phyloP scores from a whole-genome alignment of 2,888 invertebrate genomes.

The Drosophila maculinotata region DNA sequence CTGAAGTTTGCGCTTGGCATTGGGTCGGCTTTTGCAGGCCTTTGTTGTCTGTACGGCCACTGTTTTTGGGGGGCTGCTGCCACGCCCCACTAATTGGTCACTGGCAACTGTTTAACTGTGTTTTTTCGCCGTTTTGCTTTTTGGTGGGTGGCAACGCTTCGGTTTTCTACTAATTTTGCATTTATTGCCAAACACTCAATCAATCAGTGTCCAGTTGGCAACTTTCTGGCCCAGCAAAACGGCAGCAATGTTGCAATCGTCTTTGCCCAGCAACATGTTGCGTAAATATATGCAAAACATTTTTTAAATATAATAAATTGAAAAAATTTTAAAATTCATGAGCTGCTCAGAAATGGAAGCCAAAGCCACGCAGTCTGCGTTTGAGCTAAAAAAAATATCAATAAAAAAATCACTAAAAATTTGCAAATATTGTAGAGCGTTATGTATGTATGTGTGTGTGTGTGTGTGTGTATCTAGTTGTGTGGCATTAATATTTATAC shows the following conservation, averaged over 20 bases:
- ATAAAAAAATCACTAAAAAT: conserved; percentile 28
- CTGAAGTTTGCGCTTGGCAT: conserved; percentile 49
- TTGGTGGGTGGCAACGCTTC: conserved; percentile 73
- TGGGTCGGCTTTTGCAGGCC: conserved; percentile 46
- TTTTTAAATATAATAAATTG: conserved; percentile 23
- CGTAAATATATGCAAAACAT: conserved; percentile 46
- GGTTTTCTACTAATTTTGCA: conserved; percentile 67
- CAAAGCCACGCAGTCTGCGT: conserved; percentile 56
- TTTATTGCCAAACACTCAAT: conserved; percentile 76
- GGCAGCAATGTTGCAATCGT: conserved; percentile 59
- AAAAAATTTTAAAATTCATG: conserved; percentile 24
- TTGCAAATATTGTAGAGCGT: conserved; percentile 24
- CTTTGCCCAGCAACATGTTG: conserved; percentile 44
- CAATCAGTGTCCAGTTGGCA: conserved; percentile 72
- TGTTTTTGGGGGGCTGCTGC: conserved; percentile 50
- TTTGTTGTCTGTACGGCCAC: conserved; percentile 60
- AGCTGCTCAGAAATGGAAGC: conserved; percentile 16
- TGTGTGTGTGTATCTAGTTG: conserved; percentile 12
- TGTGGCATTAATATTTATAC: conserved; percentile 50
- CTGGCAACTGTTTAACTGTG: conserved; percentile 42
- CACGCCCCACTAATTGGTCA: conserved; percentile 75
- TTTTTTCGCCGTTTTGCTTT: conserved; percentile 21
- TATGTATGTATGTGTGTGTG: conserved; percentile 1
- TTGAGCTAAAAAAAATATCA: conserved; percentile 8
- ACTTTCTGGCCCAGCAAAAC: conserved; percentile 34